Base-by-base conservation (phyloP, 2,113 vertebrate genomes). In the Psophia crepitans region DNA sequence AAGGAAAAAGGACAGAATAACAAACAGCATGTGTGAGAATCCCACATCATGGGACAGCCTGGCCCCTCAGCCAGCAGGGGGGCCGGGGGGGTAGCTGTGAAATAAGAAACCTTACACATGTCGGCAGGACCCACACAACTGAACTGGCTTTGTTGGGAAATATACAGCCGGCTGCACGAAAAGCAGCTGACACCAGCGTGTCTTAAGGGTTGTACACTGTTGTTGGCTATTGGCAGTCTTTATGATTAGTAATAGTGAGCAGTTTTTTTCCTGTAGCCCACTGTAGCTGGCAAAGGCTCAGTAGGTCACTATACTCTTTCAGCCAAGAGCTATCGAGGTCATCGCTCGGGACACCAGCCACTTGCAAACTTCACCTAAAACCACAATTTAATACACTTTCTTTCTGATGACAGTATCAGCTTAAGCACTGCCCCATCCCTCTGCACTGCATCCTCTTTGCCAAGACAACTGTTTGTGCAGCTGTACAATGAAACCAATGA, bases 11-110 rank as follows among this genome's bases (percentile, higher is more conserved):
- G 90, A 92, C 94, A 96, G 90, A 94, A 93, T 93, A 94, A 97
- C 90, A 95, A 92, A 96, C 91, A 82, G 96, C 97, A 91, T 84
- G 91, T 96, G 97, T 95, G 95, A 97, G 94, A 97, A 97, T 97
- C 97, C 96, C 97, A 97, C 97, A 98, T 96, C 95, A 95, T 11
- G 96, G 95, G 89, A 85, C 80, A 90, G 84, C 87, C 80, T 68
- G 74, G 89, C 81, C 57, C 80, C 87, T 53, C 80, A 37, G 93
- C 89, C 80, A 33, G 76, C 18, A 1, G 82, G 88, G 83, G 58
- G 76, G 92, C 37, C 0, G 20, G 14, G 77, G 90, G 44, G 70
- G 44, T 35, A 82, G 66, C 97, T 91, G 69, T 94, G 96, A 95
- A 95, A 93, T 84, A 53, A n/a, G 92, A 96, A 96, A 94, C 96